Base-by-base conservation (phyloP, 2,113 vertebrate genomes). In the Steatornis caripensis region DNA sequence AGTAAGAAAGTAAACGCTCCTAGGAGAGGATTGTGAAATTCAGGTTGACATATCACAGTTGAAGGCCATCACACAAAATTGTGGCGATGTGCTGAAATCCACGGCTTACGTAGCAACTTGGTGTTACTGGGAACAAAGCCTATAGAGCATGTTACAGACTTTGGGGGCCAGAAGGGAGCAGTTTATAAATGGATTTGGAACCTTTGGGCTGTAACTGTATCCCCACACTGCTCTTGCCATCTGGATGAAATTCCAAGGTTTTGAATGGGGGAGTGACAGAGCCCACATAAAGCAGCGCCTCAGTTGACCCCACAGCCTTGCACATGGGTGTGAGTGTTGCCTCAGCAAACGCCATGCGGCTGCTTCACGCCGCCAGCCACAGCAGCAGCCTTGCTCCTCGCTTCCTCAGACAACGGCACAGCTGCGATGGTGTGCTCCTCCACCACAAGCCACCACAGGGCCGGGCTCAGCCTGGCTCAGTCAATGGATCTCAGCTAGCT, bases 301-400 rank as follows among this genome's bases (percentile, higher is more conserved):
- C 10, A 1, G 29, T 5, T 64, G 93, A 57, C 54, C 66, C 64
- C 64, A 26, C 22, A 84, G 90, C 71, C 48, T 60, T 4, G 29
- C 51, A 30, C 60, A 20, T 0, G 6, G 48, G 36, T 24, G 54
- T 29, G 64, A 74, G 68, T 0, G 1, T 8, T 76, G 86, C 65
- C 83, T 48, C 12, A 3, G 49, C 45, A 51, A 49, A 84, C 68
- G 60, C 36, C 57, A 16, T 1, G 1, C 0, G 27, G 55, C 60
- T 34, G 65, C 51, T 79, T n/a, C 23, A 14, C 3, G 1, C 37
- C 2, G 1, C 37, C 1, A 5, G 29, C 43, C 20, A 6, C 11
- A 34, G 65, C 57, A 53, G 32, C n/a, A 58, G 48, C 22, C 37
- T 65, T 11, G 46, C 45, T 71, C 64, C 71, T 46, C 2, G 1